Evolutionary conservation across 2,797 vertebrate species (phyloP), one percentile per base, ranked within the genome.

Genomic region (Natrix natrix): DNA sequence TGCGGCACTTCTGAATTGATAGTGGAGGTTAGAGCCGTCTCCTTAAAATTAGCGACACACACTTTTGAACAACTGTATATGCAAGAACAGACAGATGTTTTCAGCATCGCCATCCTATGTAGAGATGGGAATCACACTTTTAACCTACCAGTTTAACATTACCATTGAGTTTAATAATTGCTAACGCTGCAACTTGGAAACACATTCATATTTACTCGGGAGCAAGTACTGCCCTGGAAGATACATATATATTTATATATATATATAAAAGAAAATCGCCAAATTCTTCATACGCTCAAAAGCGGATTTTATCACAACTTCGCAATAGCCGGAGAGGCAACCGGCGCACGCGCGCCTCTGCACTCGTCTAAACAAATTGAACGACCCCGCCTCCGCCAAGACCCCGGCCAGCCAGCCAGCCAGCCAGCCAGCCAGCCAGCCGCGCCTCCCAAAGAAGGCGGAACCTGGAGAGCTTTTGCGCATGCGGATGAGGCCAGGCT

Each of bases 241-340:
- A 48, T 5, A 22, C 10, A 48, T 43, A 32, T 26, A 43, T 43
- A 43, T 43, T 3, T 43, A 43, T 52, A 52, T 5, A 22, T 14
- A 48, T 48, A 32, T 26, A 52, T 74, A 78, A 87, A 20, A 52
- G 48, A 3, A n/a, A 37, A 16, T 10, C 8, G 1, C 52, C 28
- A 0, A 48, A 32, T 48, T 66, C 92, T 78, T 87, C 52, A 13
- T n/a, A 20, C 4, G 4, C 13, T 3, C 26, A 78, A 83, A 13
- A 7, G 0, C 57, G 1, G 5, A 16, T 13, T 1, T 8, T 24
- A 3, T 10, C 22, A 0, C 16, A 26, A 17, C 28, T 11, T 22
- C n/a, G 43, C 43, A 26, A 48, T 4, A 3, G 8, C 28, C 5
- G 16, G n/a, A 66, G 20, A 16, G 5, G 12, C 20, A 17, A 5